A percentile compares a stretch with the other conserved stretches of the same genome.
These are phyloP conservation scores for Numenius arquata DNA, from an alignment of 2,113 vertebrate species.

Conservation along the genomic window DNA sequence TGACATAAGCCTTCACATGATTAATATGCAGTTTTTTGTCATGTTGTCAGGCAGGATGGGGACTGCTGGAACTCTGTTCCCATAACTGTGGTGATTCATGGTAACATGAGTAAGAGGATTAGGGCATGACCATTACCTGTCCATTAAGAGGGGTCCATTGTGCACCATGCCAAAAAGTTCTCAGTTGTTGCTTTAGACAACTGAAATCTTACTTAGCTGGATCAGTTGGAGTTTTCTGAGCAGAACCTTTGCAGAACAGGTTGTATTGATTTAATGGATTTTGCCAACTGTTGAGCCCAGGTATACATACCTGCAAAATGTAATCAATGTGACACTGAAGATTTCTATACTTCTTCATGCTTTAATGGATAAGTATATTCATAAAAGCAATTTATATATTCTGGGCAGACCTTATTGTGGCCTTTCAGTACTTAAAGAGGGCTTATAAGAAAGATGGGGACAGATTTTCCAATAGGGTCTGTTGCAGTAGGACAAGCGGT, in stretches of 20 bases:
- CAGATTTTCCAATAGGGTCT: neutral
- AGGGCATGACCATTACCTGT: neutral
- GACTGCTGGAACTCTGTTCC: neutral
- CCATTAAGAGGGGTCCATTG: neutral
- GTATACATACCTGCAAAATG: neutral
- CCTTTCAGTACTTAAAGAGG: neutral
- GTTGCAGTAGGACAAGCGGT: fast-evolving
- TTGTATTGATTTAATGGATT: neutral
- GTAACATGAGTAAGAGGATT: neutral
- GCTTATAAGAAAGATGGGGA: neutral
- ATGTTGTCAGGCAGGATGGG: neutral
- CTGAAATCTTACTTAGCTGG: neutral
- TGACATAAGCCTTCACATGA: neutral
- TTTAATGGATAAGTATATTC: neutral
- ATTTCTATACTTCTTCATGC: neutral
- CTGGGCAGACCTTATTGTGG: fast-evolving
- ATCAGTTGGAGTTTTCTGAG: neutral
- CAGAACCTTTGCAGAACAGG: neutral
- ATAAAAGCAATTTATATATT: neutral
- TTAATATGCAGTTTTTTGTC: neutral
- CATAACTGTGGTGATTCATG: neutral
- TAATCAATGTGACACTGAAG: neutral
- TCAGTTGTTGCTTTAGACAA: neutral
- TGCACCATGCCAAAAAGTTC: neutral
- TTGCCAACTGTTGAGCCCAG: neutral